Evolutionary conservation across 2,113 vertebrate genomes (phyloP).

Genomic region (Dromiciops gliroides): DNA sequence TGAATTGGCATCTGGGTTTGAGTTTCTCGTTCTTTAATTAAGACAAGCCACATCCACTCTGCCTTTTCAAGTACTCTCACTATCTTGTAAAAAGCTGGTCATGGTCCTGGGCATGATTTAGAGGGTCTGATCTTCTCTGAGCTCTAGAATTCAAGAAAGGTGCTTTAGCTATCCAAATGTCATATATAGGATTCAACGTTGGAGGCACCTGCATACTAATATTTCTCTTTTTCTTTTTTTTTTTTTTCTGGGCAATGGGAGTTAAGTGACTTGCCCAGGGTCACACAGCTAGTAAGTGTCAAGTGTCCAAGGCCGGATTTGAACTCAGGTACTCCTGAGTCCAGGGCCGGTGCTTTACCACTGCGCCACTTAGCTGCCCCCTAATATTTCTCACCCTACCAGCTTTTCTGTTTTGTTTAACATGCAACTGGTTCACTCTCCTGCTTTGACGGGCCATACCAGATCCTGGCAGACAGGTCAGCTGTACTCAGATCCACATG

Average conservation of each 20-base stretch:
- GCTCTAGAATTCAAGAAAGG: constrained; percentile 42
- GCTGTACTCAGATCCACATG: constrained; percentile 68
- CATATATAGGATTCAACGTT: constrained; percentile 35
- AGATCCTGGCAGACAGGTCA: constrained; percentile 43
- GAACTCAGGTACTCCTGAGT: no score
- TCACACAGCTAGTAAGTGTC: no score
- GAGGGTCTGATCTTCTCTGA: constrained; percentile 47
- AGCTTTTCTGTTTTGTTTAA: constrained; percentile 68
- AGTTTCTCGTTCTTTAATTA: constrained; percentile 54
- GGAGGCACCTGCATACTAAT: constrained; percentile 40
- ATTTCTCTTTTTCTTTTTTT: no score
- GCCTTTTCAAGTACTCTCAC: constrained; percentile 37
- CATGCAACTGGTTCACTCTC: constrained; percentile 64
- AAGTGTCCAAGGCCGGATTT: no score
- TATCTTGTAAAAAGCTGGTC: constrained; percentile 57
- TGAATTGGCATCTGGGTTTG: constrained; percentile 51
- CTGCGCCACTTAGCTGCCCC: no score
- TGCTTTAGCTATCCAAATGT: constrained; percentile 37
- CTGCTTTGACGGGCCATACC: constrained; percentile 53
- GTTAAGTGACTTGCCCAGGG: no score
- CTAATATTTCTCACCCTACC: no score
- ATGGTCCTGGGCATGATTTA: constrained; percentile 30
- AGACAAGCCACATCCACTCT: constrained; percentile 36
- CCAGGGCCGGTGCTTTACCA: no score
- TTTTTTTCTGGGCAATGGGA: no score